A percentile compares a stretch with the other conserved stretches of the same genome.
These are phyloP conservation scores for Drosophila longiperda DNA, from an alignment of 2,888 invertebrate genomes.

Conservation along the genomic window DNA sequence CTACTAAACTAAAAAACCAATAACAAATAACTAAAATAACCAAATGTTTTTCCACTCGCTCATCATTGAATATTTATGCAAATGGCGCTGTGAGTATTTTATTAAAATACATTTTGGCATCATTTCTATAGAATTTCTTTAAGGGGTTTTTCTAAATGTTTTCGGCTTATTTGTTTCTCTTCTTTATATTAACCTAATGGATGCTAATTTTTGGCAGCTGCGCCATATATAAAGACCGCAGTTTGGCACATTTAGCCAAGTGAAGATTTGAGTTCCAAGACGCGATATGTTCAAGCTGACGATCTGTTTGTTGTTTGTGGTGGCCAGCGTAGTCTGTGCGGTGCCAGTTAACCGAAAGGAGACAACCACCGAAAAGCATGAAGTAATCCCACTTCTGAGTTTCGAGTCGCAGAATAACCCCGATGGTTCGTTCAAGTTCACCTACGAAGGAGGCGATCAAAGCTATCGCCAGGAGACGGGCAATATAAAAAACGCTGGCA, in stretches of 20 bases:
- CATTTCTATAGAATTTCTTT: constrained; percentile 75
- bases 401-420: constrained; percentile 71
- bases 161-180: constrained; percentile 22
- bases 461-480: constrained; percentile 76
- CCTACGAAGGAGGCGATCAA: constrained; percentile 81
- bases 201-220: constrained; percentile 71
- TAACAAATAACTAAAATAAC: neutral
- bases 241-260: constrained; percentile 51
- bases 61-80: constrained; percentile 66
- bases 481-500: constrained; percentile 69
- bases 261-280: constrained; percentile 35
- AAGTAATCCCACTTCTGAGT: constrained; percentile 68
- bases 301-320: constrained; percentile 67
- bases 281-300: constrained; percentile 73
- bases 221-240: constrained; percentile 76
- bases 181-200: constrained; percentile 63
- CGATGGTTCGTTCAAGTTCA: constrained; percentile 82
- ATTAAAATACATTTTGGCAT: constrained; percentile 55
- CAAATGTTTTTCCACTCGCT: constrained; percentile 33
- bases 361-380: constrained; percentile 63
- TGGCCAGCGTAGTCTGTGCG: constrained; percentile 62
- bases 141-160: constrained; percentile 30
- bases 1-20: neutral
- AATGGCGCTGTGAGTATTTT: constrained; percentile 70
- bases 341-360: constrained; percentile 64